phyloP scores from a whole-genome alignment of 2,113 vertebrate genomes.

The Atlantisia rogersi region DNA sequence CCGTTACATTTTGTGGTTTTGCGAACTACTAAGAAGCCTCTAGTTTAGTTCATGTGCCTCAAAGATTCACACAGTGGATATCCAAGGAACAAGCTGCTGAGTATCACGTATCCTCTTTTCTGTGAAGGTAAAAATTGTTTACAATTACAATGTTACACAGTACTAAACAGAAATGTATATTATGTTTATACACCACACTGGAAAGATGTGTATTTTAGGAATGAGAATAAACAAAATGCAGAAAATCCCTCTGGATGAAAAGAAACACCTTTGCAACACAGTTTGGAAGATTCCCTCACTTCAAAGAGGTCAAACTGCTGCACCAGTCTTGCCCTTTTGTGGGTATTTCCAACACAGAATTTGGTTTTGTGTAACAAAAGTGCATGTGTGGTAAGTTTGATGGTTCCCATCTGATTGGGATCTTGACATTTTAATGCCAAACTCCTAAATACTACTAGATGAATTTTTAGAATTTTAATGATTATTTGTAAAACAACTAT shows the following conservation, averaged over 20 bases:
- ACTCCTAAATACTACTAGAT: background rate
- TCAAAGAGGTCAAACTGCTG: background rate
- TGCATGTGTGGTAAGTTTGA: fast-evolving
- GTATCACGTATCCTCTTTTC: background rate
- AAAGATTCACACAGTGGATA: background rate
- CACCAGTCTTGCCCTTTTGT: background rate
- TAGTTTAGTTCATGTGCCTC: background rate
- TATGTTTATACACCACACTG: background rate
- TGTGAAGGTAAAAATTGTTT: background rate
- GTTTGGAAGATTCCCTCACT: background rate
- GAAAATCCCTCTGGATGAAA: background rate
- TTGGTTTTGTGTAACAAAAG: background rate
- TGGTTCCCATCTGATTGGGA: background rate
- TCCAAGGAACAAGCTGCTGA: background rate
- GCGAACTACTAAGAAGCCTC: background rate
- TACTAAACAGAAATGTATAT: background rate
- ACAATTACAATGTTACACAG: background rate
- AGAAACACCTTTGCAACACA: background rate
- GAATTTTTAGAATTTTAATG: background rate
- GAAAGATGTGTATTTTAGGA: background rate
- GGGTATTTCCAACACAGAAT: background rate
- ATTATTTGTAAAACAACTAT: background rate
- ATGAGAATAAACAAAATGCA: background rate
- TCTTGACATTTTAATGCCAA: background rate
- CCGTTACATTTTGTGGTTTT: background rate